phyloP scores from a whole-genome alignment of 2,113 vertebrate genomes.

The Alligator mississippiensis region DNA sequence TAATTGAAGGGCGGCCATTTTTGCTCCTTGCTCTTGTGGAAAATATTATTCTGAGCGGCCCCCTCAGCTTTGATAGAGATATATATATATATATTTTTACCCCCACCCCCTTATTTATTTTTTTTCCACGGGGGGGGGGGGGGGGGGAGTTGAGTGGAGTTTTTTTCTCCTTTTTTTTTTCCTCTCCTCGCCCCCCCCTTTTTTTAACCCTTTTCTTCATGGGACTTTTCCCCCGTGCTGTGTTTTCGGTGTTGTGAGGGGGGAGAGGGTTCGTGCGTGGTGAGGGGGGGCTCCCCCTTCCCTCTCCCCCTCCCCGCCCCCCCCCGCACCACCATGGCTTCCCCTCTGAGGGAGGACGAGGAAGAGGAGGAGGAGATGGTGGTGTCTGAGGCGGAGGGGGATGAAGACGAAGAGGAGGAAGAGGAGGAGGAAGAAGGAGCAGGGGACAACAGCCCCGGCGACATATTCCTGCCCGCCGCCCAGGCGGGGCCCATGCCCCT shows the following conservation, averaged over 20 bases:
- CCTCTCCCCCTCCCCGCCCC: conserved; percentile 64
- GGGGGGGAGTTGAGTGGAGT: background rate
- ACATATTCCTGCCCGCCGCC: conserved; percentile 86
- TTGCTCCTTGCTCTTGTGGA: conserved; percentile 90
- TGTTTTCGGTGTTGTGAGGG: background rate
- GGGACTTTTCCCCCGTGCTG: background rate
- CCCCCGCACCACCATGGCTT: conserved; percentile 89
- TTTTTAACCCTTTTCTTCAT: background rate
- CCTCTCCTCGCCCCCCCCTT: background rate
- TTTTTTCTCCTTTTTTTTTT: background rate
- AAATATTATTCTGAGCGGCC: conserved; percentile 93
- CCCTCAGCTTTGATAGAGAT: conserved; percentile 91
- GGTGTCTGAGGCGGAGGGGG: conserved; percentile 91
- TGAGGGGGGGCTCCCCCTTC: conserved; percentile 28
- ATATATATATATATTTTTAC: conserved; percentile 35
- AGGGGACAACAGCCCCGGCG: conserved; percentile 84
- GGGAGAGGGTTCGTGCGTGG: conserved; percentile 20
- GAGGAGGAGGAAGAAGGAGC: conserved; percentile 80
- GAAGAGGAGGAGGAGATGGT: conserved; percentile 92
- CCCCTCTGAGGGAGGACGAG: conserved; percentile 90
- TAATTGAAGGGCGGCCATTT: conserved; percentile 97
- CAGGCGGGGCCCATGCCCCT: conserved; percentile 77
- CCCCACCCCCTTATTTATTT: conserved; percentile 71
- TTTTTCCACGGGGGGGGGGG: conserved; percentile 77
- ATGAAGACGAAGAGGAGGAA: conserved; percentile 89